These are phyloP conservation scores for Triplophysa siluroides DNA, from an alignment of 2,113 vertebrate genomes.

Conservation along the genomic window DNA sequence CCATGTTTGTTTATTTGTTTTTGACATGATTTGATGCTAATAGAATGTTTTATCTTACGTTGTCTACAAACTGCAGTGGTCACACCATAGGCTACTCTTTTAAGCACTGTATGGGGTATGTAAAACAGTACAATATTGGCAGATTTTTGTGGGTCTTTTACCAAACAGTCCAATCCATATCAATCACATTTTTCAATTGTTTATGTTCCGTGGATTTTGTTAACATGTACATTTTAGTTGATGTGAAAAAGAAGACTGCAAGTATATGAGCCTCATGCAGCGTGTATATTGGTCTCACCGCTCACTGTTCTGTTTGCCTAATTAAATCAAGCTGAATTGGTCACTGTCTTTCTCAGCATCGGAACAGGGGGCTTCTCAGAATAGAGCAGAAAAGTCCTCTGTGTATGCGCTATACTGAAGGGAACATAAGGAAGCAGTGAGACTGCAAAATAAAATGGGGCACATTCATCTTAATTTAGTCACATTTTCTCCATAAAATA, in stretches of 20 bases:
- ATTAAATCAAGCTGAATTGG: conserved; percentile 48
- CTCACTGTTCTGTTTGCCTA: conserved; percentile 11
- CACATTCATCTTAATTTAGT: conserved; percentile 29
- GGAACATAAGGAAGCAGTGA: conserved; percentile 26
- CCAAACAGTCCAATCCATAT: neutral
- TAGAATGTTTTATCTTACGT: too few relatives aligned
- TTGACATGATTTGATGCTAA: neutral
- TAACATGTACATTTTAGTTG: neutral
- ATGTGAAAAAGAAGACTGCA: neutral
- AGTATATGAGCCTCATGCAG: conserved; percentile 20
- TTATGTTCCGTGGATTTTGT: neutral
- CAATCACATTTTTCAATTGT: neutral
- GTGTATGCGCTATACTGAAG: conserved; percentile 15
- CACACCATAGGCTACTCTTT: too few relatives aligned
- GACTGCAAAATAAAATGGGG: conserved; percentile 4
- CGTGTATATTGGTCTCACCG: conserved; percentile 22
- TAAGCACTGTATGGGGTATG: too few relatives aligned
- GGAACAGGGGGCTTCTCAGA: conserved; percentile 44
- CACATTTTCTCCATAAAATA: conserved; percentile 43
- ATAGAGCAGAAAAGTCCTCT: conserved; percentile 25
- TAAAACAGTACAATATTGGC: neutral
- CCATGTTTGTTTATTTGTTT: neutral
- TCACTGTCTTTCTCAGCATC: conserved; percentile 38
- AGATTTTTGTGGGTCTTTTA: neutral
- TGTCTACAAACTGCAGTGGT: too few relatives aligned